These are phyloP conservation scores for Caenorhabditis sinica DNA, from an alignment of 2,888 invertebrate genomes.

Conservation along the genomic window DNA sequence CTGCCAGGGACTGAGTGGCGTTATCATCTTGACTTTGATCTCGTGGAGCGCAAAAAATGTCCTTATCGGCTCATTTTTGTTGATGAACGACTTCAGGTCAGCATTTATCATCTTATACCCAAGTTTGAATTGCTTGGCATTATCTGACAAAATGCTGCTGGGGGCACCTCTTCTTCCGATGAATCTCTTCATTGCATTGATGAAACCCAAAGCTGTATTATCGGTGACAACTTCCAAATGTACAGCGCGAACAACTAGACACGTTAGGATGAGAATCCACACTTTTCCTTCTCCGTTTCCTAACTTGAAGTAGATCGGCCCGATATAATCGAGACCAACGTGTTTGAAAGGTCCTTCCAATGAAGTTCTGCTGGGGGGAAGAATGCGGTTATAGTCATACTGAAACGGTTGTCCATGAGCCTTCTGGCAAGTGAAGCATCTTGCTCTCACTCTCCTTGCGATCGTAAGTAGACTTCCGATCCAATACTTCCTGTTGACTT, in stretches of 20 bases:
- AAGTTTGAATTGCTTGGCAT: slow-evolving; percentile 84
- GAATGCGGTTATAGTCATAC: background rate
- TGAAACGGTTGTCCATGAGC: too few species aligned
- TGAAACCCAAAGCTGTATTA: background rate
- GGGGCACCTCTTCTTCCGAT: slow-evolving; percentile 83
- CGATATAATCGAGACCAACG: slow-evolving; percentile 28
- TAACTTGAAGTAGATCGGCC: background rate
- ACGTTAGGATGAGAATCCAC: slow-evolving; percentile 10
- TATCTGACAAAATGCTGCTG: slow-evolving; percentile 80
- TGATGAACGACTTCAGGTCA: background rate
- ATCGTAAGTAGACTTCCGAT: too few species aligned
- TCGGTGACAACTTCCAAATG: slow-evolving; percentile 17
- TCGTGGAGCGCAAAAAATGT: background rate
- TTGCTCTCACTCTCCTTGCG: too few species aligned
- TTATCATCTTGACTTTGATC: background rate
- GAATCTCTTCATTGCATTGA: background rate
- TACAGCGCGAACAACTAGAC: slow-evolving; percentile 7
- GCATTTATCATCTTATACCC: background rate
- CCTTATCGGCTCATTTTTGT: background rate
- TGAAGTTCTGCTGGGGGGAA: background rate
- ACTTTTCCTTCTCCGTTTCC: background rate
- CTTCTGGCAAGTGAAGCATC: too few species aligned
- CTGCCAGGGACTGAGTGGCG: too few species aligned
- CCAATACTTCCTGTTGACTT: too few species aligned
- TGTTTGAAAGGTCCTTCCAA: too few species aligned